Base-by-base conservation (phyloP, 2,113 vertebrate species). In the Platichthys stellatus region DNA sequence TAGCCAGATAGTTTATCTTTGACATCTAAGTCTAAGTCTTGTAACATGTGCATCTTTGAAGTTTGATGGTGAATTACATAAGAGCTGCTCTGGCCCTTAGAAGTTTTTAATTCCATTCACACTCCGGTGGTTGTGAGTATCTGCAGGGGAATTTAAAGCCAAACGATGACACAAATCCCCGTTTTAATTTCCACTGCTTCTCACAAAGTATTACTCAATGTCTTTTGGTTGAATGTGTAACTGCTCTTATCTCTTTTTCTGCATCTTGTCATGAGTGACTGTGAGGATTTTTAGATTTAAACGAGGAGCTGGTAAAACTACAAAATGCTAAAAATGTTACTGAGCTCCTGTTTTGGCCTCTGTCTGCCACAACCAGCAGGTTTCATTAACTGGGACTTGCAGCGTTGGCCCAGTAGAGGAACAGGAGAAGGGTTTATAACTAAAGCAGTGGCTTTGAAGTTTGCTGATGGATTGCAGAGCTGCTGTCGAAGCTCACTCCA, bases 61-160 rank as follows among this genome's bases (percentile, higher is more conserved):
- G 82, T 65, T 20, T 38, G 63, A 72, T 45, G 59, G 74, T 58
- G 38, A 66, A 49, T 87, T 85, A 61, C 64, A 53, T 63, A 88
- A 88, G 61, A 20, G 5, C 60, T 35, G 72, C 63, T 75, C 10
- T 0, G 2, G 64, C 23, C 59, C 51, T 20, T 18, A 5, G 13
- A 60, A 70, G 61, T 69, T 24, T 83, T 84, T 87, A 26, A 80
- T 82, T 71, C 58, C 61, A 69, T 82, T 75, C 70, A 54, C 62
- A 53, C 56, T 47, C 20, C 3, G 15, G 57, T 64, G 60, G 6
- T 7, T 31, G 31, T 31, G 74, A 77, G 56, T 76, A 3, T 69
- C 51, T 70, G 45, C 2, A 54, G 28, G 14, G 26, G 71, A 72
- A 78, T 86, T 86, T 79, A 31, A 26, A 59, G 28, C 38, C 58